These are phyloP conservation scores for Agrochola circellaris DNA, from an alignment of 2,888 invertebrate genomes.

Conservation along the genomic window DNA sequence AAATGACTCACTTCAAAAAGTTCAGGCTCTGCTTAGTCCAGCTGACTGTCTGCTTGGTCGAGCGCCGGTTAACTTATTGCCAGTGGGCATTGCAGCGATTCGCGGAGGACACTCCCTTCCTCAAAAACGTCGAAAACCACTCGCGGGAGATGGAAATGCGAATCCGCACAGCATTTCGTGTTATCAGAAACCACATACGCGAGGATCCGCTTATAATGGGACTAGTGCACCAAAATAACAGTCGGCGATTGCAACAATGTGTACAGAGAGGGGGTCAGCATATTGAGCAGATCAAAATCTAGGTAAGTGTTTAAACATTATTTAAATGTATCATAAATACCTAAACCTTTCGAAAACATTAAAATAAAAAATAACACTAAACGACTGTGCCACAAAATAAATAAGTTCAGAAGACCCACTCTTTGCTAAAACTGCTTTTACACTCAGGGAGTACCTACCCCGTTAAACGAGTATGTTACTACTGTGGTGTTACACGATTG, in stretches of 20 bases:
- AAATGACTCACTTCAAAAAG: neutral
- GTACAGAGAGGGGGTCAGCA: too few relatives aligned
- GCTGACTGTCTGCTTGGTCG: neutral
- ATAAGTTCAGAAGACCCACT: too few relatives aligned
- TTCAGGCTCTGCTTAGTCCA: neutral
- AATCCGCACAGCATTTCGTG: conserved; percentile 6
- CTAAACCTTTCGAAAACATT: neutral
- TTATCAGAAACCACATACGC: conserved; percentile 5
- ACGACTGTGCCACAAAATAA: too few relatives aligned
- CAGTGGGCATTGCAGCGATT: neutral
- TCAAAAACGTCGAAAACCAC: neutral
- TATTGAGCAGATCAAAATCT: too few relatives aligned
- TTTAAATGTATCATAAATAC: neutral
- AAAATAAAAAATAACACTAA: too few relatives aligned
- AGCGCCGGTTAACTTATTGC: neutral
- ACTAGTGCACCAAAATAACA: too few relatives aligned
- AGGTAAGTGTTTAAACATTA: too few relatives aligned
- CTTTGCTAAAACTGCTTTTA: too few relatives aligned
- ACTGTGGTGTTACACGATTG: too few relatives aligned
- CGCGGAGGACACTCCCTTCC: neutral
- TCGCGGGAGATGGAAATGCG: conserved; percentile 12
- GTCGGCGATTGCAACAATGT: too few relatives aligned
- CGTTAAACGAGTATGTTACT: too few relatives aligned
- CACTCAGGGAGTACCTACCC: too few relatives aligned
- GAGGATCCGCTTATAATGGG: neutral